Percentiles rank a stretch among this genome's conserved stretches.
Evolutionary conservation across 2,797 vertebrate species (phyloP).

Genomic region (Lagocephalus sceleratus): DNA sequence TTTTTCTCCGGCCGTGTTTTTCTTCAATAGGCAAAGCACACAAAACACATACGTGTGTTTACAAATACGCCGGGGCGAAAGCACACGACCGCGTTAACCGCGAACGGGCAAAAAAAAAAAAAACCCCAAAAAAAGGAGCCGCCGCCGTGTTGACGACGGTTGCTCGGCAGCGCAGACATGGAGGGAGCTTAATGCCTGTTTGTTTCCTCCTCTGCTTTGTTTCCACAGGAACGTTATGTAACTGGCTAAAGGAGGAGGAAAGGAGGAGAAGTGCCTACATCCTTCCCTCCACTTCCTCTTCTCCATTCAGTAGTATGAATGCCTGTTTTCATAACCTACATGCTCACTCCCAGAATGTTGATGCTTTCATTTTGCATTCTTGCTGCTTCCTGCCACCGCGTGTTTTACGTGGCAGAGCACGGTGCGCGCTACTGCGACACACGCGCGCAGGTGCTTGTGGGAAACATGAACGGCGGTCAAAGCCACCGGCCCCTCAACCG

Average conservation of each 20-base stretch:
- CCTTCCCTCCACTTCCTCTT: constrained; percentile 9
- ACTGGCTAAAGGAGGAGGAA: constrained; percentile 31
- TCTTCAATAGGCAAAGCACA: constrained; percentile 1
- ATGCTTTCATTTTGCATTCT: constrained; percentile 3
- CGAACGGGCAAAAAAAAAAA: constrained; percentile 12
- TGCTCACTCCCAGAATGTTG: constrained; percentile 13
- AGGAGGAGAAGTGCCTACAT: constrained; percentile 21
- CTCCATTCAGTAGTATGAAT: constrained; percentile 3
- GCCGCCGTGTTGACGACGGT: constrained; percentile 43
- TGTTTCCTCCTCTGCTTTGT: constrained; percentile 57
- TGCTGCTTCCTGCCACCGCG: constrained; percentile 8
- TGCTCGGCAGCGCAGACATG: constrained; percentile 50
- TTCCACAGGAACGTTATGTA: constrained; percentile 59
- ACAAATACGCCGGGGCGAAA: constrained; percentile 11
- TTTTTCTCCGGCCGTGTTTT: constrained; percentile 2
- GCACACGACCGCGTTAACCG: constrained; percentile 13
- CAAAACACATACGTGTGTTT: not conserved
- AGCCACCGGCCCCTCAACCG: constrained; percentile 26
- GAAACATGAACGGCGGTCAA: constrained; percentile 2
- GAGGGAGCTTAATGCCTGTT: constrained; percentile 60
- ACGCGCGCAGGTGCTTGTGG: constrained; percentile 10
- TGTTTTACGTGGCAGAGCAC: constrained; percentile 7
- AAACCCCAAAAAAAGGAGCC: too few species aligned
- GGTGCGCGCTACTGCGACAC: not conserved
- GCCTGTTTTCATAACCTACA: constrained; percentile 35